Percentiles rank a stretch among this genome's conserved stretches.
These are phyloP conservation scores for Pachycephus smyrnensis DNA, from an alignment of 2,888 invertebrate species.

Conservation along the genomic window DNA sequence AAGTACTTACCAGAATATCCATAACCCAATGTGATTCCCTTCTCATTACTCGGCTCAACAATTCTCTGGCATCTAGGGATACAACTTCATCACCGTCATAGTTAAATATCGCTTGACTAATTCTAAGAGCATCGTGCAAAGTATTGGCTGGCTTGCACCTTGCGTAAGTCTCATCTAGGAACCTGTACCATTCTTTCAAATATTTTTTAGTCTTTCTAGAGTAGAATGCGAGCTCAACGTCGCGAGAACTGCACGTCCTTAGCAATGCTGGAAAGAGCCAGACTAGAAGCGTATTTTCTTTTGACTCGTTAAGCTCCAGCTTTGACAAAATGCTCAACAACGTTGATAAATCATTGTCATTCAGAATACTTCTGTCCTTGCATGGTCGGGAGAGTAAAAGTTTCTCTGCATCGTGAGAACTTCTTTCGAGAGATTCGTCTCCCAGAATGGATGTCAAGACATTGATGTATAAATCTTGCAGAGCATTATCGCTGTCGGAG, in stretches of 20 bases:
- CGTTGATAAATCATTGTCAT: slow-evolving; percentile 28
- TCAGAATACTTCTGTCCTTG: slow-evolving; percentile 11
- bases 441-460: slow-evolving; percentile 30
- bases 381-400: neutral
- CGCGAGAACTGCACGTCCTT: slow-evolving; percentile 34
- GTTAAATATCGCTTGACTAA: slow-evolving; percentile 43
- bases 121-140: slow-evolving; percentile 39
- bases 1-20: slow-evolving; percentile 55
- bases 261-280: slow-evolving; percentile 51
- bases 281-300: slow-evolving; percentile 42
- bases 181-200: slow-evolving; percentile 49
- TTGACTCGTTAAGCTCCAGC: slow-evolving; percentile 45
- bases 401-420: slow-evolving; percentile 10
- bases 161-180: slow-evolving; percentile 43
- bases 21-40: slow-evolving; percentile 52
- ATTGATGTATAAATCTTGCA: slow-evolving; percentile 52
- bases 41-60: slow-evolving; percentile 47
- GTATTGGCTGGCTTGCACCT: slow-evolving; percentile 32
- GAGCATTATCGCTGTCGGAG: slow-evolving; percentile 33
- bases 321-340: slow-evolving; percentile 55
- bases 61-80: slow-evolving; percentile 45
- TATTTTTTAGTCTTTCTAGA: slow-evolving; percentile 49
- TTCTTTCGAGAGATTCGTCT: slow-evolving; percentile 15
- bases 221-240: slow-evolving; percentile 52
- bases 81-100: slow-evolving; percentile 26